Percentiles rank a stretch among this genome's conserved stretches.
These are phyloP conservation scores for Dicaeum eximium DNA, from an alignment of 2,113 vertebrate genomes.

Conservation along the genomic window DNA sequence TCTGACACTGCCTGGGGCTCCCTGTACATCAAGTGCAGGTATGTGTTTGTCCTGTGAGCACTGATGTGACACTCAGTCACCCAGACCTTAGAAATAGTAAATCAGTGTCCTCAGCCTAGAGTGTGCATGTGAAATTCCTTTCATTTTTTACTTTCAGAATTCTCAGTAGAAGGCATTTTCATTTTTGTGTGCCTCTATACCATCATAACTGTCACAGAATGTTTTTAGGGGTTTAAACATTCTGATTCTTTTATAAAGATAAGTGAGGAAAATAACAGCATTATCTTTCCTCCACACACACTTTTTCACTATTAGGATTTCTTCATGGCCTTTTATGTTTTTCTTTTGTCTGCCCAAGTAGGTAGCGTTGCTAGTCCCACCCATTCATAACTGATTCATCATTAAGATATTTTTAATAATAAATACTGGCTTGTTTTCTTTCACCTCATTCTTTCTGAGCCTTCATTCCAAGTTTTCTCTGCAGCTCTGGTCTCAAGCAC, in stretches of 20 bases:
- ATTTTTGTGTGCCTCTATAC: neutral
- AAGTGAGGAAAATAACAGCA: neutral
- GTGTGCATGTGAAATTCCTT: neutral
- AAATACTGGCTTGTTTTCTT: neutral
- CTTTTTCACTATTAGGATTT: neutral
- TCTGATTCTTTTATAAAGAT: neutral
- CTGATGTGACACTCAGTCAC: neutral
- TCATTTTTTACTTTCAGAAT: neutral
- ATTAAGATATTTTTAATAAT: neutral
- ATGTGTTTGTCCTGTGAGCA: neutral
- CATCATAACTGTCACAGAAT: neutral
- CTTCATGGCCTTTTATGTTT: neutral
- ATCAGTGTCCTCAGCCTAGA: neutral
- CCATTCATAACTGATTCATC: neutral
- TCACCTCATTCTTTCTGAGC: neutral
- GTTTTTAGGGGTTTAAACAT: neutral
- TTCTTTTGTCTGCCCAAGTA: neutral
- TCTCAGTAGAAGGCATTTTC: neutral
- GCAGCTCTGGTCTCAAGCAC: neutral
- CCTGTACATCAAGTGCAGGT: neutral
- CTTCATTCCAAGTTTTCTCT: neutral
- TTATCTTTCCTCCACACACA: neutral
- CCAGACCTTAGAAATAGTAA: neutral
- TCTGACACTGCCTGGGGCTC: neutral
- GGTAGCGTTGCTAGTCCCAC: neutral